Evolutionary conservation across 2,797 vertebrate species (phyloP).

Genomic region (Mallotus villosus): DNA sequence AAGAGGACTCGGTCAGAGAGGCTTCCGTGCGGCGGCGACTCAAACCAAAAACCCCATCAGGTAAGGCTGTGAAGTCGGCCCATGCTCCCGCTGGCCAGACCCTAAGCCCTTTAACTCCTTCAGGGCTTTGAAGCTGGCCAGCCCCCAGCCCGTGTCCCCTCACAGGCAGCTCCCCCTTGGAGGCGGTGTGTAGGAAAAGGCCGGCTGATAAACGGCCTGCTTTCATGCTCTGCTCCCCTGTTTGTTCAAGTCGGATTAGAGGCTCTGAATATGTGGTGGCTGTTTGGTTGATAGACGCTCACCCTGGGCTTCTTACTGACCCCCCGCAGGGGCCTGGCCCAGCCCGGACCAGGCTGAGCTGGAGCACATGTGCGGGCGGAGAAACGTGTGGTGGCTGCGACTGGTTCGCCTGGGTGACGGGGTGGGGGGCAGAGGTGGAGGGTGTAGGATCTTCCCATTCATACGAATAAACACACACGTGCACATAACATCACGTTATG

Average conservation of each 20-base stretch:
- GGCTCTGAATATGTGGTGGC: slow-evolving; percentile 53
- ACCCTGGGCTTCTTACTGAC: slow-evolving; percentile 29
- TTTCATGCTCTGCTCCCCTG: slow-evolving; percentile 64
- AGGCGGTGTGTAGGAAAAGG: slow-evolving; percentile 54
- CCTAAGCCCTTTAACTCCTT: slow-evolving; percentile 68
- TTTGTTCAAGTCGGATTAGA: slow-evolving; percentile 65
- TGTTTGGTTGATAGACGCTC: slow-evolving; percentile 54
- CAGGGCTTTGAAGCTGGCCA: slow-evolving; percentile 68
- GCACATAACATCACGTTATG: slow-evolving; percentile 3
- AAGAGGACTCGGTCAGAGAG: slow-evolving; percentile 70
- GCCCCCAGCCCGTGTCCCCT: slow-evolving; percentile 44
- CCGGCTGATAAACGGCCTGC: slow-evolving; percentile 59
- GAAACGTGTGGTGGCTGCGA: not conserved
- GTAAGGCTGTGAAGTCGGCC: slow-evolving; percentile 79
- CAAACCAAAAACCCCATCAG: slow-evolving; percentile 78
- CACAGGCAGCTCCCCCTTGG: slow-evolving; percentile 47
- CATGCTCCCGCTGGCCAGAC: slow-evolving; percentile 69
- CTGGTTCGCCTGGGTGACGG: not conserved
- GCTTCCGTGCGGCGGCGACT: slow-evolving; percentile 67
- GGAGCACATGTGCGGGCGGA: slow-evolving; percentile 13
- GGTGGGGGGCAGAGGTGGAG: not conserved
- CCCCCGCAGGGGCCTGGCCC: not conserved
- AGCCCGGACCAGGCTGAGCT: slow-evolving; percentile 28
- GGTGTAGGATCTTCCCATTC: slow-evolving; percentile 7
- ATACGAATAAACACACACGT: slow-evolving; percentile 12